Percentiles rank a stretch among this genome's conserved stretches.
Conservation (phyloP, 2,113 vertebrate species). For the Diphyllodes magnificus region DNA sequence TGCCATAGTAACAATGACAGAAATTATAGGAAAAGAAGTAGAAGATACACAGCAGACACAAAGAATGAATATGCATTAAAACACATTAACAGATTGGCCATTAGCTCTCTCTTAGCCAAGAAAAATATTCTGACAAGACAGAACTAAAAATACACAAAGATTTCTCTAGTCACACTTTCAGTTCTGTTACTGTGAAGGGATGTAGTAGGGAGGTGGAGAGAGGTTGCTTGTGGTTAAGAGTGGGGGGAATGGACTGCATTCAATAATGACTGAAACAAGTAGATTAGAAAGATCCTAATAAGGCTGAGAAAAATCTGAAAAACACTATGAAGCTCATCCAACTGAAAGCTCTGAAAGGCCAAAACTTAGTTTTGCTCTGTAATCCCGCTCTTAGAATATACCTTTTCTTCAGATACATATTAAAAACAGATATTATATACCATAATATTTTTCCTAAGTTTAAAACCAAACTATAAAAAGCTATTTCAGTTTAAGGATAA, state of each 20-base stretch:
- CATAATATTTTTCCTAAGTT: background rate
- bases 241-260: background rate
- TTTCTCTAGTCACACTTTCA: background rate
- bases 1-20: background rate
- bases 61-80: constrained; percentile 2
- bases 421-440: background rate
- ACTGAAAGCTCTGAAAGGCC: background rate
- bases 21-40: background rate
- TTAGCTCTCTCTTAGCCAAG: background rate
- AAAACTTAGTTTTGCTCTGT: background rate
- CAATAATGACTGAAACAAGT: background rate
- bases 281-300: background rate
- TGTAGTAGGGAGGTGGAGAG: background rate
- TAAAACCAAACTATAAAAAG: background rate
- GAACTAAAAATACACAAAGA: constrained; percentile 29
- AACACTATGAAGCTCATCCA: background rate
- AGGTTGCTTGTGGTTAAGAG: background rate
- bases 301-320: background rate
- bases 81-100: constrained; percentile 8
- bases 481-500: background rate
- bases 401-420: background rate
- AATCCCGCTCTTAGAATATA: background rate
- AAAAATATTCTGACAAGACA: background rate
- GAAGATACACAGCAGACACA: background rate
- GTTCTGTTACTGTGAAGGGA: background rate